Evolutionary conservation across 2,888 invertebrate species (phyloP).

Genomic region (Antheraea assamensis): DNA sequence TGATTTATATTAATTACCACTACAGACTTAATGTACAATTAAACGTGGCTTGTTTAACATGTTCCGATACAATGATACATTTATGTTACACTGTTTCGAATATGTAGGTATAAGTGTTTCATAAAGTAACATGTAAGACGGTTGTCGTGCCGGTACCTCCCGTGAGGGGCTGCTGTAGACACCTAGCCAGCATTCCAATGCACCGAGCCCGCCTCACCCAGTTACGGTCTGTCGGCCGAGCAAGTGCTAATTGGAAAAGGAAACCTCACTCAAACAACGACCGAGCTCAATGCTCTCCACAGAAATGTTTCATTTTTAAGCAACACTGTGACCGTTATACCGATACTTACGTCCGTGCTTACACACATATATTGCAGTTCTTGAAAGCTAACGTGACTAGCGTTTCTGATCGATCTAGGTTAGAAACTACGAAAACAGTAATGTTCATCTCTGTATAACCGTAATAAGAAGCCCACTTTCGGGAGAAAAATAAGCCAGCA

Average conservation of each 20-base stretch:
- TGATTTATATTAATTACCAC: background rate
- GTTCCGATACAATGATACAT: background rate
- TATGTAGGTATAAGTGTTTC: conserved; percentile 15
- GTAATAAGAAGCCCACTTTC: background rate
- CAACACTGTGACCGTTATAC: conserved; percentile 73
- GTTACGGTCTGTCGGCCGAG: conserved; percentile 77
- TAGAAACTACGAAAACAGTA: conserved; percentile 24
- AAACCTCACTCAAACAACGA: conserved; percentile 81
- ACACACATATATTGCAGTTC: conserved; percentile 40
- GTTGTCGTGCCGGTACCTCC: conserved; percentile 46
- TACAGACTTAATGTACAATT: background rate
- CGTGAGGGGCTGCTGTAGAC: conserved; percentile 56
- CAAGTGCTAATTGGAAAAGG: conserved; percentile 82
- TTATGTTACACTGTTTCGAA: background rate
- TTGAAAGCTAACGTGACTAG: conserved; percentile 24
- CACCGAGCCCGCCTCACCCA: conserved; percentile 71
- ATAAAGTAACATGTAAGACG: conserved; percentile 19
- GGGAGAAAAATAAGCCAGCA: background rate
- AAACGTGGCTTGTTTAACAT: background rate
- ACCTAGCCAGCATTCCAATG: conserved; percentile 66
- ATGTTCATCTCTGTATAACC: conserved; percentile 3
- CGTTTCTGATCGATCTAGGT: conserved; percentile 39
- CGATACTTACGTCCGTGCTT: conserved; percentile 71
- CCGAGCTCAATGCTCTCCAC: conserved; percentile 80
- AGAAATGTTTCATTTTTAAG: conserved; percentile 82